Evolutionary conservation across 2,113 vertebrate species (phyloP).

Genomic region (Dasyprocta punctata): DNA sequence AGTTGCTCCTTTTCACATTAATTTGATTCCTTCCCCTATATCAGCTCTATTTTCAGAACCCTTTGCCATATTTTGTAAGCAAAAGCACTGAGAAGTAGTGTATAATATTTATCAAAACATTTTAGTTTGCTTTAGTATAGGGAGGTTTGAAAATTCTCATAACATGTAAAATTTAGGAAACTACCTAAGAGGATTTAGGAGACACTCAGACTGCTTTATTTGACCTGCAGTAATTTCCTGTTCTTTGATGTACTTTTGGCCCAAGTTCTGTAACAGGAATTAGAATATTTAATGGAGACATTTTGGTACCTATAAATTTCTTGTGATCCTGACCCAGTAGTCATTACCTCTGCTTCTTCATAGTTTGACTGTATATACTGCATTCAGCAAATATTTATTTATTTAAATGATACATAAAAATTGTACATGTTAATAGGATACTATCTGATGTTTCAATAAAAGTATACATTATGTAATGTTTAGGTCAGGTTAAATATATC

Average conservation of each 20-base stretch:
- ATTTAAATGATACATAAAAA: background rate
- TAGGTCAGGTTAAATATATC: background rate
- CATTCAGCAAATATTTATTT: background rate
- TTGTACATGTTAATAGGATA: background rate
- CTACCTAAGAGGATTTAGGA: background rate
- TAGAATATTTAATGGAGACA: background rate
- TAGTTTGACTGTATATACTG: background rate
- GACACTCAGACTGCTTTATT: background rate
- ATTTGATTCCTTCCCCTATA: background rate
- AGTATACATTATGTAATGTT: background rate
- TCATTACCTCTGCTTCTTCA: background rate
- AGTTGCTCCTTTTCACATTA: background rate
- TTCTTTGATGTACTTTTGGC: background rate
- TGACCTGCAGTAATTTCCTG: background rate
- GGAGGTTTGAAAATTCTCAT: background rate
- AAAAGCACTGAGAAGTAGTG: background rate
- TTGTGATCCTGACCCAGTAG: background rate
- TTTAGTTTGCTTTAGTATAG: background rate
- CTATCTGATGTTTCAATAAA: background rate
- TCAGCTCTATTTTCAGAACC: background rate
- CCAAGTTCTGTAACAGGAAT: background rate
- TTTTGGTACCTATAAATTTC: background rate
- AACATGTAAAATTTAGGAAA: constrained; percentile 31
- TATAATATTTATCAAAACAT: constrained; percentile 6
- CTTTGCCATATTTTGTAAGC: background rate